Evolutionary conservation across 2,797 vertebrate genomes (phyloP), one percentile per base, ranked within the genome.

Genomic region (Acanthopagrus latus): DNA sequence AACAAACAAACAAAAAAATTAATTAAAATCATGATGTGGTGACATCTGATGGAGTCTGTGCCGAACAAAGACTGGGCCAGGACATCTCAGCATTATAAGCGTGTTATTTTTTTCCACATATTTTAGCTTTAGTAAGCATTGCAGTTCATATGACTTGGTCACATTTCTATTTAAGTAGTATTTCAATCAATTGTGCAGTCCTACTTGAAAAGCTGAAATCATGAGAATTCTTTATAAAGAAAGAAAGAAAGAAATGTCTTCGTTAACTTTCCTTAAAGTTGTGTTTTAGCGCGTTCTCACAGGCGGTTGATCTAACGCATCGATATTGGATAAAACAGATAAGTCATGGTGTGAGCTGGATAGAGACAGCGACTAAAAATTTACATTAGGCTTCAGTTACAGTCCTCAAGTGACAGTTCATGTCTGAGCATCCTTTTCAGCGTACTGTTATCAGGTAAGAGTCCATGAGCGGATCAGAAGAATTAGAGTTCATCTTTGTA

Each of bases 201-300:
- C 38, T 18, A 48, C 17, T 20, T 47, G 5, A 48, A 20, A 60
- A 65, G 25, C 27, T 33, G 20, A 70, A 46, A 18, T 17, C 0
- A n/a, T n/a, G n/a, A n/a, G n/a, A n/a, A n/a, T n/a, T n/a, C n/a
- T n/a, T n/a, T n/a, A n/a, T n/a, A n/a, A n/a, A 21, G 27, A 50
- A 21, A 51, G 27, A n/a, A n/a, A 21, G 27, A 50, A 21, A 51
- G 27, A 71, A 58, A 63, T 23, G 14, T 48, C 9, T 21, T 64
- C 2, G 14, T 76, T 76, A 29, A 33, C 14, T 78, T 66, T 74
- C 72, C 84, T 86, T 89, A 76, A 89, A 56, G 86, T 91, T 89
- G 86, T 90, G 84, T 86, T 65, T 83, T 27, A 56, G 55, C 52
- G 66, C 50, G 16, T 71, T 67, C 76, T 86, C 23, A 76, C 67